phyloP scores from a whole-genome alignment of 2,113 vertebrate species.

The Bubalus kerabau region DNA sequence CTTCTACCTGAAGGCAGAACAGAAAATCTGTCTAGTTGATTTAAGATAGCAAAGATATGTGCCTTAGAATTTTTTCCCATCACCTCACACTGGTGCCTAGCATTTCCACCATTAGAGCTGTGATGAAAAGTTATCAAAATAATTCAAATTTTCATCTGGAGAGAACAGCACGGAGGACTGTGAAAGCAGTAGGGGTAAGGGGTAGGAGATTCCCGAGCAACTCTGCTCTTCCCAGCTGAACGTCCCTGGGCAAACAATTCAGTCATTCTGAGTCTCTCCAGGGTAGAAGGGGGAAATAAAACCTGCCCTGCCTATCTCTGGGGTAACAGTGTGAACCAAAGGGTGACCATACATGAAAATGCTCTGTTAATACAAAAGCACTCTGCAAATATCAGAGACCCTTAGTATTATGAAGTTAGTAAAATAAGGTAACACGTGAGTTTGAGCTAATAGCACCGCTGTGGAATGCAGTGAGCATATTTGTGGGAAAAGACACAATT shows the following conservation, averaged over 20 bases:
- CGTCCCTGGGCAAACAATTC: neutral
- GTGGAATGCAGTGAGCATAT: neutral
- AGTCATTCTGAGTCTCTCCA: neutral
- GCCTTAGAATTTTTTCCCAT: neutral
- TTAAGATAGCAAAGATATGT: neutral
- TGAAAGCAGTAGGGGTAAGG: neutral
- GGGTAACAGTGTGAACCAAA: neutral
- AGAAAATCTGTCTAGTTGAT: neutral
- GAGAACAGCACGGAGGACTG: neutral
- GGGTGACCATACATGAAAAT: neutral
- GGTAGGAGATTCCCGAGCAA: neutral
- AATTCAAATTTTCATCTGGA: neutral
- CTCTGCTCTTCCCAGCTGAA: neutral
- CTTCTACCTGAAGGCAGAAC: neutral
- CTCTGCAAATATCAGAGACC: neutral
- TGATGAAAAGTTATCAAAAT: neutral
- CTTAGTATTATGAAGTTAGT: neutral
- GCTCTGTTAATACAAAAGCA: neutral
- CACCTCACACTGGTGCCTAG: neutral
- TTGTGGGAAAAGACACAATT: neutral
- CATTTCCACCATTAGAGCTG: neutral
- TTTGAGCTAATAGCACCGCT: neutral
- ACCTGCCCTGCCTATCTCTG: neutral
- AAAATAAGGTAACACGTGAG: neutral
- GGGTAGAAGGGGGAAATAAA: neutral